Evolutionary conservation across 2,888 invertebrate genomes (phyloP), one percentile per base, ranked within the genome.

Genomic region (Meteorus cinctellus): DNA sequence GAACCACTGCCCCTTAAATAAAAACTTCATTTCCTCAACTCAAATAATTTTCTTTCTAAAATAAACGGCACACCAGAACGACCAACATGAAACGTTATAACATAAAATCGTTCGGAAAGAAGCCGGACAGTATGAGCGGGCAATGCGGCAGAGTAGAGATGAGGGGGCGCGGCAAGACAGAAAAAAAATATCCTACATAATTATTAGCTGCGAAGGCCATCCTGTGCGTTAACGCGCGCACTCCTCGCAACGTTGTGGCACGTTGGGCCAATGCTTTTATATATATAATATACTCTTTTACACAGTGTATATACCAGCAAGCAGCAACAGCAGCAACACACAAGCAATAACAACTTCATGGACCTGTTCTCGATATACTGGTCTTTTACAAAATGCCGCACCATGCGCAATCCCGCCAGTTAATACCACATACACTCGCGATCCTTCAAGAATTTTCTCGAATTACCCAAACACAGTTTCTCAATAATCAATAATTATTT

Each of bases 201-300:
- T 88, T 87, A 86, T 87, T 86, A 83, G 82, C 83, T 83, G 82
- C 85, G 86, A 87, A 87, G 87, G 87, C 82, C 87, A 82, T 84
- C 83, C 82, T 84, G 84, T 82, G 86, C 84, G 86, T 85, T 86
- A 81, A 83, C 83, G 81, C 78, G 75, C 72, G 69, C 19, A 14
- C 45, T 60, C 69, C 19, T 19, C 55, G 55, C 55, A 48, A 19
- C 55, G n/a, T 19, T 55, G 55, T 19, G 19, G n/a, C 45, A 12
- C 59, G 34, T 41, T 66, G 51, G 1, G 60, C 48, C 51, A 59
- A 36, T 48, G 60, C 70, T 24, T 24, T 24, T 24, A 70, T 65
- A 66, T 67, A 60, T 69, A 60, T n/a, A 36, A 27, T 51, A 69
- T 48, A 72, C 55, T 24, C 55, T 55, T 55, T 55, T 55, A 55